phyloP scores from a whole-genome alignment of 2,888 invertebrate genomes.

The Fragum sueziense region DNA sequence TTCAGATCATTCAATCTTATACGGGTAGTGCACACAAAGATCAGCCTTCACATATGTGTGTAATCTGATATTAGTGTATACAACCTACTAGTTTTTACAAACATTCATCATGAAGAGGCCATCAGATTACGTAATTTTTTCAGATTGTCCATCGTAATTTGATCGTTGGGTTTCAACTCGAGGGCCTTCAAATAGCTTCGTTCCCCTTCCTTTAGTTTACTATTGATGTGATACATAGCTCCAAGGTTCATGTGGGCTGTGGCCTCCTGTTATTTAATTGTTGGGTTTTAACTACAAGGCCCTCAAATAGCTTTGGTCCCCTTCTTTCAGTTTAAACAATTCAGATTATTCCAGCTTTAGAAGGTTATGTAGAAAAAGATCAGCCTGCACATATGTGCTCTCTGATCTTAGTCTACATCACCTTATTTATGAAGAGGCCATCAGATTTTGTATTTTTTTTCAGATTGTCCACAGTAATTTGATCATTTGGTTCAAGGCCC shows the following conservation, averaged over 20 bases:
- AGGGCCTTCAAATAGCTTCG: conserved; percentile 86
- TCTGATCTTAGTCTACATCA: too few relatives aligned
- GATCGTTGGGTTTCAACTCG: conserved; percentile 93
- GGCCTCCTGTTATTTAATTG: conserved; percentile 87
- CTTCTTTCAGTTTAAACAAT: conserved; percentile 90
- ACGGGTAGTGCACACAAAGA: too few relatives aligned
- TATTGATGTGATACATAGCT: conserved; percentile 96
- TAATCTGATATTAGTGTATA: too few relatives aligned
- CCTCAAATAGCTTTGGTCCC: conserved; percentile 92
- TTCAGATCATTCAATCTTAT: too few relatives aligned
- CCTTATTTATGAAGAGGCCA: conserved; percentile 42
- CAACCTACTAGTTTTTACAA: too few relatives aligned
- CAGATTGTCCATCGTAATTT: conserved; percentile 93
- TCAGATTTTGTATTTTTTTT: conserved; percentile 87
- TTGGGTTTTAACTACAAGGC: conserved; percentile 93
- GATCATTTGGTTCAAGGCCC: conserved; percentile 94
- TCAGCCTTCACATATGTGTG: too few relatives aligned
- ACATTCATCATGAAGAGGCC: conserved; percentile 16
- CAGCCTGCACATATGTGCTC: too few relatives aligned
- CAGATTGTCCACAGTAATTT: conserved; percentile 93
- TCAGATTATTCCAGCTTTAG: neutral
- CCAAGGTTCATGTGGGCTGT: conserved; percentile 96
- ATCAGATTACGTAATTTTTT: conserved; percentile 87
- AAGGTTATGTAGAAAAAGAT: too few relatives aligned
- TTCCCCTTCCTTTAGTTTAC: conserved; percentile 89